Evolutionary conservation across 2,113 vertebrate species (phyloP).

Genomic region (Stercorarius parasiticus): DNA sequence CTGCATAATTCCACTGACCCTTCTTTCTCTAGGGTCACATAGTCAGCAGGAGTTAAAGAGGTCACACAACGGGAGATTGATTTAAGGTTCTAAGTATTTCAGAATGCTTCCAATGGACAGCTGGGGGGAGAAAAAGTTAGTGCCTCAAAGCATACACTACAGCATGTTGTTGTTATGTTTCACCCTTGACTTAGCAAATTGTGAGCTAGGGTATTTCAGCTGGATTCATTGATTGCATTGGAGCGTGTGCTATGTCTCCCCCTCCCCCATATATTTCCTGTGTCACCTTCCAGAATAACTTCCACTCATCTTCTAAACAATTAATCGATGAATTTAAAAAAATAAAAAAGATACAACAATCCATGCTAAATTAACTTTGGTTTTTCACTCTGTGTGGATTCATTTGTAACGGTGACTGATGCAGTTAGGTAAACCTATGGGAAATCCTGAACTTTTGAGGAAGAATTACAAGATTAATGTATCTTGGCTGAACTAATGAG

Average conservation of each 20-base stretch:
- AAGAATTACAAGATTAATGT: neutral
- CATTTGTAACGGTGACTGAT: neutral
- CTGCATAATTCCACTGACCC: conserved; percentile 12
- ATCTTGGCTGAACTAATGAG: neutral
- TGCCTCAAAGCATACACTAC: neutral
- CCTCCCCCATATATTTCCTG: neutral
- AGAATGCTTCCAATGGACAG: neutral
- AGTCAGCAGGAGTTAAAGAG: conserved; percentile 28
- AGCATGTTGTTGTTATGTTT: neutral
- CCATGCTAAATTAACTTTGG: neutral
- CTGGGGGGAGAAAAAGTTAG: neutral
- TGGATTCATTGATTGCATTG: neutral
- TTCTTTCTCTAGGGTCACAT: neutral
- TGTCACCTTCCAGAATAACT: neutral
- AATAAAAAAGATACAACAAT: neutral
- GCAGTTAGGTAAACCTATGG: neutral
- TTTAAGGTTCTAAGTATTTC: conserved; percentile 38
- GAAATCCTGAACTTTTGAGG: neutral
- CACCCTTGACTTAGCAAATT: neutral
- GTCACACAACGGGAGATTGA: neutral
- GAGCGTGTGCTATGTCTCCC: neutral
- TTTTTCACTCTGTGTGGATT: neutral
- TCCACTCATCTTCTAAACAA: neutral
- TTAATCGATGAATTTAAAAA: neutral
- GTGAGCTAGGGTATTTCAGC: neutral